These are phyloP conservation scores for Eupithecia inturbata DNA, from an alignment of 2,888 invertebrate species.

Conservation along the genomic window DNA sequence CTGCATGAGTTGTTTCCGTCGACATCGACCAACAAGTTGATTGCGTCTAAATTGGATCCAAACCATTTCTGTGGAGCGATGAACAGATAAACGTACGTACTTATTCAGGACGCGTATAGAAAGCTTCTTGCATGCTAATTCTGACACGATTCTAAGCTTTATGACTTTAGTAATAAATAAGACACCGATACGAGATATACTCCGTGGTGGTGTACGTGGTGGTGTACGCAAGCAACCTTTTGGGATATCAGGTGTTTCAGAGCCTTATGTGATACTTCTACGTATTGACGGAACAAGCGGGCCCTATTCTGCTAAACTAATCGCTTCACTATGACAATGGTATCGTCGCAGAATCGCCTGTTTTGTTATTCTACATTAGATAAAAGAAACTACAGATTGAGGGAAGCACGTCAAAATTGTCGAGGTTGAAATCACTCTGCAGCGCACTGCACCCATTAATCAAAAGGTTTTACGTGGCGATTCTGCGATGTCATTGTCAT, in stretches of 20 bases:
- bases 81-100: constrained; percentile 44
- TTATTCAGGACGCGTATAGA: constrained; percentile 65
- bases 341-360: neutral
- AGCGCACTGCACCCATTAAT: neutral
- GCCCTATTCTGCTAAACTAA: neutral
- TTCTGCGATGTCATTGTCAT: neutral
- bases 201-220: neutral
- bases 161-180: constrained; percentile 24
- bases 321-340: neutral
- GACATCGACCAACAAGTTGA: neutral
- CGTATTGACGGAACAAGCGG: neutral
- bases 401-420: neutral
- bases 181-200: constrained; percentile 22
- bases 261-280: neutral
- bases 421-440: neutral
- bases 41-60: constrained; percentile 14
- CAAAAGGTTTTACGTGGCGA: neutral
- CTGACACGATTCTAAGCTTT: constrained; percentile 25
- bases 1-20: neutral
- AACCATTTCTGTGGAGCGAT: constrained; percentile 38
- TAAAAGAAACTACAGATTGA: neutral
- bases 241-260: neutral
- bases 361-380: neutral
- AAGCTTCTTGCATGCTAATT: constrained; percentile 44
- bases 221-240: neutral